These are phyloP conservation scores for Anguilla japonica DNA, from an alignment of 2,113 vertebrate genomes.

Conservation along the genomic window DNA sequence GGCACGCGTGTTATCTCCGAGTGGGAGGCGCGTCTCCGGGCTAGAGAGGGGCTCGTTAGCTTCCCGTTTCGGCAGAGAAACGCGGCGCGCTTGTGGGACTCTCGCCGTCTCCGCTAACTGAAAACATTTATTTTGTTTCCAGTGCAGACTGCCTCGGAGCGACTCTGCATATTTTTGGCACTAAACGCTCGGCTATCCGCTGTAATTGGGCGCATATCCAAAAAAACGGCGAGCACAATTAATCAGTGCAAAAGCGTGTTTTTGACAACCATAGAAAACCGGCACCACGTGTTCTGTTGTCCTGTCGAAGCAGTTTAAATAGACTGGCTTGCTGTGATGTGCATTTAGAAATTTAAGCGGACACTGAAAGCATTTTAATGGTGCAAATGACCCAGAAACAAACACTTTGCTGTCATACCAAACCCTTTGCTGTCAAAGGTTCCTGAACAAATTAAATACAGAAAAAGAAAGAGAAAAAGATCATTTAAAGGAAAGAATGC, in stretches of 20 bases:
- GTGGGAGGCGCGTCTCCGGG: background rate
- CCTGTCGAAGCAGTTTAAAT: too few species aligned
- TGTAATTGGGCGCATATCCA: background rate
- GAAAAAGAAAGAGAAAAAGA: background rate
- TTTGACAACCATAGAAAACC: background rate
- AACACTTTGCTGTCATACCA: background rate
- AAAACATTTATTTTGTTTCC: background rate
- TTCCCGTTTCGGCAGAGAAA: background rate
- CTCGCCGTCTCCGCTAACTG: background rate
- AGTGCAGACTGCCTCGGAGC: background rate
- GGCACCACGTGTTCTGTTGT: background rate
- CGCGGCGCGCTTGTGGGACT: background rate
- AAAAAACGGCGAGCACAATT: background rate
- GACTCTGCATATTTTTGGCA: background rate
- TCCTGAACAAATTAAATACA: background rate
- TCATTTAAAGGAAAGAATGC: background rate
- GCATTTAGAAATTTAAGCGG: background rate
- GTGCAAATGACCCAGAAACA: background rate
- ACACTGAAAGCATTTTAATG: too few species aligned
- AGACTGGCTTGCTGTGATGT: background rate
- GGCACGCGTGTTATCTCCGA: background rate
- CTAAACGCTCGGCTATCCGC: background rate
- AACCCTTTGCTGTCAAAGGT: background rate
- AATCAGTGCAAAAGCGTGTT: background rate
- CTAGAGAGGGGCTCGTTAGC: slow-evolving; percentile 3